Percentiles rank a stretch among this genome's conserved stretches.
phyloP scores from a whole-genome alignment of 1,140 invertebrate species.

The Drosophila nebulosa region DNA sequence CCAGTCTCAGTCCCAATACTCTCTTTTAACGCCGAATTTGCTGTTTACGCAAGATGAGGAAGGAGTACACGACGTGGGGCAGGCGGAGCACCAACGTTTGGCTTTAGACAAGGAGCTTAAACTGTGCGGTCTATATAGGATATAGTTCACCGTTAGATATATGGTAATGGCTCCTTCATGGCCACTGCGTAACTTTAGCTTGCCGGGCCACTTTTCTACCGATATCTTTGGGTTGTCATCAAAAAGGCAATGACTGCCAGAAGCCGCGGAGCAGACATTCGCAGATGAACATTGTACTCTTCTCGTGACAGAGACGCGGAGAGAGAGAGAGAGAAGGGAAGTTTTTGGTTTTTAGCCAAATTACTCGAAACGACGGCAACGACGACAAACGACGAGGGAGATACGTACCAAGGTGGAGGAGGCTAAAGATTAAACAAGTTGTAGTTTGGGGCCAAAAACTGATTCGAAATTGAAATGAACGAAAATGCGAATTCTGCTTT shows the following conservation, averaged over 20 bases:
- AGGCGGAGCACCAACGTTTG: slow-evolving; percentile 17
- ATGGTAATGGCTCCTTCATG: slow-evolving; percentile 59
- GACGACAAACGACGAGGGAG: background rate
- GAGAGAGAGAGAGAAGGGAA: background rate
- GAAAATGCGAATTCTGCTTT: slow-evolving; percentile 30
- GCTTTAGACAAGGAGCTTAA: slow-evolving; percentile 12
- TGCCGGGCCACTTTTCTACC: slow-evolving; percentile 45
- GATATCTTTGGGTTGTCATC: slow-evolving; percentile 69
- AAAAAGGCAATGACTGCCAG: slow-evolving; percentile 62
- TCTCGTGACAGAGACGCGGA: background rate
- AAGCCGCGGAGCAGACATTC: slow-evolving; percentile 6
- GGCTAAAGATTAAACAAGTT: background rate
- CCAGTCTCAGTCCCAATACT: background rate
- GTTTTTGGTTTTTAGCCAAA: slow-evolving; percentile 67
- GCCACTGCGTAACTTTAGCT: slow-evolving; percentile 47
- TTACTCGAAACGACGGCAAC: slow-evolving; percentile 41
- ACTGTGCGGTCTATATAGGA: background rate
- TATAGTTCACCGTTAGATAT: slow-evolving; percentile 64
- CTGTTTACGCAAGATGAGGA: slow-evolving; percentile 73
- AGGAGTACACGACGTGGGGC: slow-evolving; percentile 23
- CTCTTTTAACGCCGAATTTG: slow-evolving; percentile 24
- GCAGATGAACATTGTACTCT: too few relatives aligned
- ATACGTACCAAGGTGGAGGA: background rate
- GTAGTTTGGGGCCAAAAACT: slow-evolving; percentile 16
- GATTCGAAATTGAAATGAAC: slow-evolving; percentile 68